Percentiles rank a stretch among this genome's conserved stretches.
Conservation (phyloP, 2,113 vertebrate genomes). For the Tichodroma muraria region DNA sequence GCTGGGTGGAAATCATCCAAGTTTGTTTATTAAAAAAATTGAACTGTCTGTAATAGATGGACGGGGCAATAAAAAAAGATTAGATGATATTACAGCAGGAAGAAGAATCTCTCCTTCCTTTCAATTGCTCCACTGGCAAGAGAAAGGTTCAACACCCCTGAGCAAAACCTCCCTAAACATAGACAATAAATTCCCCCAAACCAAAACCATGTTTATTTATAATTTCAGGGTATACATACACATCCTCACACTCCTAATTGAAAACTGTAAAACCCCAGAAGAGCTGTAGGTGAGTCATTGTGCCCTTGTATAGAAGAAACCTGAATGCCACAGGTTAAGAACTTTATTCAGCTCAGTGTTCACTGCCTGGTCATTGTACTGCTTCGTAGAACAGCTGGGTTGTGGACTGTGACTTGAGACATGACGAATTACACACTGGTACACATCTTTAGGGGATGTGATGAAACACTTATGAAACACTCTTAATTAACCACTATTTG, state of each 20-base stretch:
- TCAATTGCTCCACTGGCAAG: not conserved
- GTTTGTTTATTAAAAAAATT: not conserved
- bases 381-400: not conserved
- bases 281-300: rapidly evolving
- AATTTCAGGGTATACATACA: not conserved
- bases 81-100: not conserved
- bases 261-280: not conserved
- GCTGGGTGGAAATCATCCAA: not conserved
- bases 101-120: not conserved
- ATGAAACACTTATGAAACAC: not conserved
- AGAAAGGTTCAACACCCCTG: not conserved
- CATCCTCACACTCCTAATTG: not conserved
- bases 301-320: not conserved
- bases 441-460: not conserved
- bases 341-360: not conserved
- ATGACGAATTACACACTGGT: not conserved
- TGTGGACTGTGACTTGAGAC: not conserved
- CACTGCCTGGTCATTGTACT: not conserved
- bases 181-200: not conserved
- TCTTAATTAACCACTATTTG: not conserved
- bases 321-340: not conserved
- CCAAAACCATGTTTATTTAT: not conserved
- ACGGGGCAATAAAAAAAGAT: not conserved
- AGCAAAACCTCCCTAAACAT: not conserved
- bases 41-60: not conserved